Evolutionary conservation across 2,888 invertebrate species (phyloP).

Genomic region (Coleophora deauratella): DNA sequence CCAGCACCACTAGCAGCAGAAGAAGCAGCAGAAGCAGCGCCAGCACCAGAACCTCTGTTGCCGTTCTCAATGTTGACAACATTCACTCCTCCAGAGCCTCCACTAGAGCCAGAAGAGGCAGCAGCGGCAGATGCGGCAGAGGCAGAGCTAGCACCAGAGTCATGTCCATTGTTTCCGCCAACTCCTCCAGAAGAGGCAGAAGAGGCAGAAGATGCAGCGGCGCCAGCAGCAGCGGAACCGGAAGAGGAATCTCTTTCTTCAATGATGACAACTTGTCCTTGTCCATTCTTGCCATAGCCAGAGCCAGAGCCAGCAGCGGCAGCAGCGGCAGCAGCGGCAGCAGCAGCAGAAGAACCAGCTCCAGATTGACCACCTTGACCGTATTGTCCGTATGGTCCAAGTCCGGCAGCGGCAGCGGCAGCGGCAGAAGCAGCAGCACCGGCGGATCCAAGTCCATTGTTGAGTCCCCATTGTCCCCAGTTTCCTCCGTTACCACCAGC

Average conservation of each 20-base stretch:
- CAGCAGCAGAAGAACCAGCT: not conserved
- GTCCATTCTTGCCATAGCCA: slow-evolving; percentile 1
- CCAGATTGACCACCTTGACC: slow-evolving; percentile 3
- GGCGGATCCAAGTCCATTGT: not conserved
- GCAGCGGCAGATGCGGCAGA: not conserved
- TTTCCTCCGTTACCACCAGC: not conserved
- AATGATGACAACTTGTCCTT: not conserved
- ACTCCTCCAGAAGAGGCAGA: slow-evolving; percentile 9
- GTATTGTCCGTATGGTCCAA: slow-evolving; percentile 7
- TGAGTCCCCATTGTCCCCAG: too few relatives aligned
- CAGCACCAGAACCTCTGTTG: too few relatives aligned
- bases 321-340: slow-evolving; percentile 4
- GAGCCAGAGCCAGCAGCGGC: slow-evolving; percentile 2
- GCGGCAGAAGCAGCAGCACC: not conserved
- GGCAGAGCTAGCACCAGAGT: not conserved
- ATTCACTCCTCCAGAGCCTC: not conserved
- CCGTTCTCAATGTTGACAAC: too few relatives aligned
- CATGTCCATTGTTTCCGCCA: slow-evolving; percentile 1
- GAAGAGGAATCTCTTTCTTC: not conserved
- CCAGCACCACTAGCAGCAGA: too few relatives aligned
- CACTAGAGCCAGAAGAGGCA: not conserved
- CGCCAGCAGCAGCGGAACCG: not conserved
- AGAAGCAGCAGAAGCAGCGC: too few relatives aligned
- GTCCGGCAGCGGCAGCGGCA: slow-evolving; percentile 1
- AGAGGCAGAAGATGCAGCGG: slow-evolving; percentile 1